Conservation (phyloP, 2,113 vertebrate genomes). For the Cynoglossus semilaevis region DNA sequence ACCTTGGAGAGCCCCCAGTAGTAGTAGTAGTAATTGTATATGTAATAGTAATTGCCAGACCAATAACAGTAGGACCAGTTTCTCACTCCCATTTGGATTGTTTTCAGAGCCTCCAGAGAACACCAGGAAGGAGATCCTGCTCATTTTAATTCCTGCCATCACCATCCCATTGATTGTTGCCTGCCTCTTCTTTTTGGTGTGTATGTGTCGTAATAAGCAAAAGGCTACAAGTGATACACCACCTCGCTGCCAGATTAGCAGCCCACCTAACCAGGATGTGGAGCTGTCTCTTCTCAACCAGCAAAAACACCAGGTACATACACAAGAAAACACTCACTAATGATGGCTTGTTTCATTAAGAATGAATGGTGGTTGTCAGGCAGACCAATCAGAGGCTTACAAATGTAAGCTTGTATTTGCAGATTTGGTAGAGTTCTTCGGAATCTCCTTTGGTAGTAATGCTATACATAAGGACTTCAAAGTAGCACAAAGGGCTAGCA, state of each 20-base stretch:
- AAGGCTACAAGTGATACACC: constrained; percentile 82
- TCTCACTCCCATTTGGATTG: neutral
- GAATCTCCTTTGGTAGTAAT: no score
- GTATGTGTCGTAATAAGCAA: constrained; percentile 94
- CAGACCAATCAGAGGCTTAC: no score
- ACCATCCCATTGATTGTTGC: constrained; percentile 90
- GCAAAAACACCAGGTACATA: constrained; percentile 87
- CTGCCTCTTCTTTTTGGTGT: constrained; percentile 94
- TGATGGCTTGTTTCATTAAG: neutral
- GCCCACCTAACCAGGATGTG: constrained; percentile 89
- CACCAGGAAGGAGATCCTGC: constrained; percentile 92
- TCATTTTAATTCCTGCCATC: constrained; percentile 93
- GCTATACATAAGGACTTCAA: no score
- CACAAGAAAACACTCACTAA: neutral
- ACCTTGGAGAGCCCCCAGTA: no score
- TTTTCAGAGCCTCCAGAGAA: constrained; percentile 83
- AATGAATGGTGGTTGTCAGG: neutral
- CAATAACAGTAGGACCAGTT: no score
- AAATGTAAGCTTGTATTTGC: no score
- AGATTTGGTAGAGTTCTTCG: no score
- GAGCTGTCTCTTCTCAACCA: constrained; percentile 91
- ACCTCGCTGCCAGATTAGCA: constrained; percentile 83
- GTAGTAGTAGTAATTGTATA: no score
- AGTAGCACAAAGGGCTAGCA: no score
- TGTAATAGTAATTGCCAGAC: no score